phyloP scores from a whole-genome alignment of 2,888 invertebrate genomes.

The Adineta ricciae region DNA sequence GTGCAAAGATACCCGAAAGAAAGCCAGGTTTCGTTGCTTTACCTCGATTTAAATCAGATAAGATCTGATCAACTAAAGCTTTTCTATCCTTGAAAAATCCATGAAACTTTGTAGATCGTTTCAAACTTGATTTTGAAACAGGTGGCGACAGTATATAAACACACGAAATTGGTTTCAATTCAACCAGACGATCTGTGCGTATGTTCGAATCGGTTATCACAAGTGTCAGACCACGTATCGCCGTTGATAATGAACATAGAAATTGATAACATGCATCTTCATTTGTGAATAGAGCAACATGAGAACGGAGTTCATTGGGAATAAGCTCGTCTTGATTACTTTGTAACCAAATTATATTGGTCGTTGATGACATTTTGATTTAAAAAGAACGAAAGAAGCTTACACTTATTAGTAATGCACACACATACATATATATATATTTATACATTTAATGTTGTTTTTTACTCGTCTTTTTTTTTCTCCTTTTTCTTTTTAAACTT shows the following conservation, averaged over 20 bases:
- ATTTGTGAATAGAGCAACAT: not conserved
- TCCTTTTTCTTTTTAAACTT: not conserved
- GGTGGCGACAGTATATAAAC: not conserved
- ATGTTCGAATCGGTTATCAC: not conserved
- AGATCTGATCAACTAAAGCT: not conserved
- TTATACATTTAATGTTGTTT: not conserved
- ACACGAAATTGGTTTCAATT: not conserved
- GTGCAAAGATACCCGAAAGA: not conserved
- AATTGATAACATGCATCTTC: constrained; percentile 2
- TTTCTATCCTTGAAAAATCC: not conserved
- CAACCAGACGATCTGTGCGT: not conserved
- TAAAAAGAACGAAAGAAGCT: not conserved
- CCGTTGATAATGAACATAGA: not conserved
- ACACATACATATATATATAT: not conserved
- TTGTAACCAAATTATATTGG: not conserved
- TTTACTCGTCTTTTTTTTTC: not conserved
- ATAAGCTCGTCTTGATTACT: not conserved
- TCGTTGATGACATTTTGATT: not conserved
- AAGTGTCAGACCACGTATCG: not conserved
- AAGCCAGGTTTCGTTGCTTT: not conserved
- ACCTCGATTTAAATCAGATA: not conserved
- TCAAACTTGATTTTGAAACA: not conserved
- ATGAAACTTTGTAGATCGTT: not conserved
- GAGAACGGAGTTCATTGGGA: not conserved
- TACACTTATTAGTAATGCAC: not conserved